Evolutionary conservation across 2,797 vertebrate genomes (phyloP).

Genomic region (Crocidura indochinensis): DNA sequence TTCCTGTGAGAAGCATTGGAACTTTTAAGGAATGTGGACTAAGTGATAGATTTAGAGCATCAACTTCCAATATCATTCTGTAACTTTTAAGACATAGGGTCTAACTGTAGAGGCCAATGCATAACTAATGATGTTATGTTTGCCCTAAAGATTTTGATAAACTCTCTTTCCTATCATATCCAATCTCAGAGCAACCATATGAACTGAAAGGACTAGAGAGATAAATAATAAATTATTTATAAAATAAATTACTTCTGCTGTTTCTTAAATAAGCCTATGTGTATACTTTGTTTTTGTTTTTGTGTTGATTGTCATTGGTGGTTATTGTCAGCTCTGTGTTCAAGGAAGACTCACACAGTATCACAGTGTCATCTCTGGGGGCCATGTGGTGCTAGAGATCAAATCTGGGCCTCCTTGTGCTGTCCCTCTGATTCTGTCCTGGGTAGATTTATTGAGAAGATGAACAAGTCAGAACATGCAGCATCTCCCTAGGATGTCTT

Average conservation of each 20-base stretch:
- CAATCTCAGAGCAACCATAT: conserved; percentile 39
- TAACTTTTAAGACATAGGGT: not conserved
- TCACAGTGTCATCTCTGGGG: no score
- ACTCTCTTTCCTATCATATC: conserved; percentile 30
- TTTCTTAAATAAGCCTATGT: not conserved
- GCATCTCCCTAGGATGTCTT: not conserved
- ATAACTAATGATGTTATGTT: conserved; percentile 8
- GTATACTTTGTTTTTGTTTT: no score
- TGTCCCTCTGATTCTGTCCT: not conserved
- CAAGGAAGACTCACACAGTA: no score
- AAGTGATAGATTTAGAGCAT: not conserved
- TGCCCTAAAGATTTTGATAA: conserved; percentile 29
- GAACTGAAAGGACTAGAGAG: not conserved
- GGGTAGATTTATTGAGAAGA: conserved; percentile 6
- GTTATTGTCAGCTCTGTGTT: no score
- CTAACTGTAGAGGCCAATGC: conserved; percentile 16
- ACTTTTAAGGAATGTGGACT: conserved; percentile 11
- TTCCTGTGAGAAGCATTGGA: not conserved
- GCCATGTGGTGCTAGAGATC: no score
- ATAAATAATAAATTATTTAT: conserved; percentile 54
- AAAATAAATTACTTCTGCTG: conserved; percentile 20
- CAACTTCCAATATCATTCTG: not conserved
- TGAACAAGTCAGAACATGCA: not conserved
- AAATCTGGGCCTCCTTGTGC: no score
- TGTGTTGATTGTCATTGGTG: no score